A percentile compares a stretch with the other conserved stretches of the same genome.
Conservation (phyloP, 2,888 invertebrate species). For the Pseudococcus longispinus region DNA sequence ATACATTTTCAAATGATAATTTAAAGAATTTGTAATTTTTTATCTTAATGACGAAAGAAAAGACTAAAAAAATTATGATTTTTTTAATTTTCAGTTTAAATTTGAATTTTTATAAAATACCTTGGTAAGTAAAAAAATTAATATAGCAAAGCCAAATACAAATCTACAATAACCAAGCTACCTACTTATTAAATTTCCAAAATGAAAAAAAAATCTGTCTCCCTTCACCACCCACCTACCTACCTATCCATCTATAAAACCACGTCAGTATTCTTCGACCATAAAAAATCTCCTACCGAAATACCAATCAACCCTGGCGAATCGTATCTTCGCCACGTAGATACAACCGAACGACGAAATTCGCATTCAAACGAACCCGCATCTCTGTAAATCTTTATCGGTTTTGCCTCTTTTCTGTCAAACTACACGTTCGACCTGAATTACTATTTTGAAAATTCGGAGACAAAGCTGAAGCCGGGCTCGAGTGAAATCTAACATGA, state of each 20-base stretch:
- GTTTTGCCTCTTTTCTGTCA: slow-evolving; percentile 27
- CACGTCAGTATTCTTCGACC: not conserved
- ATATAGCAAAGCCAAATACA: too few species aligned
- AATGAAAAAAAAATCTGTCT: too few species aligned
- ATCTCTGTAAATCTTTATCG: not conserved
- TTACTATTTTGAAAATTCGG: not conserved
- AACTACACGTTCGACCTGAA: not conserved
- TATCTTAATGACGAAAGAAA: too few species aligned
- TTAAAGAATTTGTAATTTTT: too few species aligned
- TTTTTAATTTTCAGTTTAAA: too few species aligned
- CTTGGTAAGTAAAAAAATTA: too few species aligned
- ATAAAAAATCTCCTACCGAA: not conserved
- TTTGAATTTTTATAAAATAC: too few species aligned
- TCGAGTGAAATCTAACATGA: slow-evolving; percentile 17
- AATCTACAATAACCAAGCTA: too few species aligned
- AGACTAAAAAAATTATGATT: too few species aligned
- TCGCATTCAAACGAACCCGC: not conserved
- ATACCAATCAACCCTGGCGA: not conserved
- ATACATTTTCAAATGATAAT: too few species aligned
- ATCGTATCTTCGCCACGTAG: not conserved
- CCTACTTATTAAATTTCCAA: too few species aligned
- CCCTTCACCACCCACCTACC: not conserved
- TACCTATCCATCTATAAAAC: not conserved
- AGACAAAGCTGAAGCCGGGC: not conserved
- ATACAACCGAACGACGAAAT: not conserved